Evolutionary conservation across 2,113 vertebrate genomes (phyloP).

Genomic region (Phycodurus eques): DNA sequence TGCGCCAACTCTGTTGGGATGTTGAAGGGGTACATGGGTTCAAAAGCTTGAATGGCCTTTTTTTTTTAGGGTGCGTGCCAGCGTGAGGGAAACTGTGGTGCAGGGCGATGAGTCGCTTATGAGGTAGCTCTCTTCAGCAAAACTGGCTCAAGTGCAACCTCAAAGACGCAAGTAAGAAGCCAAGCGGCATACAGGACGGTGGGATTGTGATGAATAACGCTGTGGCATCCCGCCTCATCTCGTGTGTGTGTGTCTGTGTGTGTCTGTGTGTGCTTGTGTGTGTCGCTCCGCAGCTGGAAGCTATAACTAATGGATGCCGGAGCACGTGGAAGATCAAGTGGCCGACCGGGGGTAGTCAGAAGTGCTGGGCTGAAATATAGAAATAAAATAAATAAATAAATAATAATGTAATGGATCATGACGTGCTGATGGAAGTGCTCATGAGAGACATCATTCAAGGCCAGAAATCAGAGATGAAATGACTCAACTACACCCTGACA

Average conservation of each 20-base stretch:
- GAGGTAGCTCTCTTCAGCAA: not conserved
- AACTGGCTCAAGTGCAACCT: not conserved
- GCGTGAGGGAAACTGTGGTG: too few relatives aligned
- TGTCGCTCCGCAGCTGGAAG: conserved; percentile 20
- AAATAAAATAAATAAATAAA: not conserved
- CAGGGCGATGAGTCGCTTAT: too few relatives aligned
- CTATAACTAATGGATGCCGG: conserved; percentile 43
- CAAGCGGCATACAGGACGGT: not conserved
- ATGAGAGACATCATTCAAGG: conserved; percentile 18
- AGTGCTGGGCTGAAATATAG: conserved; percentile 2
- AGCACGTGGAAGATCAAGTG: conserved; percentile 26
- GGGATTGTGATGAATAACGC: not conserved
- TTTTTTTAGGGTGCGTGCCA: too few relatives aligned
- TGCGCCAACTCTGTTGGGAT: too few relatives aligned
- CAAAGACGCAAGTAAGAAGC: not conserved
- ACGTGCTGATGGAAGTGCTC: conserved; percentile 9
- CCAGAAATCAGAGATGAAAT: conserved; percentile 18
- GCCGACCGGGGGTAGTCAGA: not conserved
- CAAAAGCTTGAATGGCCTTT: too few relatives aligned
- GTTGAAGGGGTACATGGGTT: too few relatives aligned
- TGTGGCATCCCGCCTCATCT: not conserved
- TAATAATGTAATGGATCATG: conserved; percentile 20
- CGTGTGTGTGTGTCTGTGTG: not conserved
- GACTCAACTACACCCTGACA: not conserved
- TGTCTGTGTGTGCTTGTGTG: not conserved